A percentile compares a stretch with the other conserved stretches of the same genome.
phyloP scores from a whole-genome alignment of 2,888 invertebrate genomes.

The Apotomis capreana region DNA sequence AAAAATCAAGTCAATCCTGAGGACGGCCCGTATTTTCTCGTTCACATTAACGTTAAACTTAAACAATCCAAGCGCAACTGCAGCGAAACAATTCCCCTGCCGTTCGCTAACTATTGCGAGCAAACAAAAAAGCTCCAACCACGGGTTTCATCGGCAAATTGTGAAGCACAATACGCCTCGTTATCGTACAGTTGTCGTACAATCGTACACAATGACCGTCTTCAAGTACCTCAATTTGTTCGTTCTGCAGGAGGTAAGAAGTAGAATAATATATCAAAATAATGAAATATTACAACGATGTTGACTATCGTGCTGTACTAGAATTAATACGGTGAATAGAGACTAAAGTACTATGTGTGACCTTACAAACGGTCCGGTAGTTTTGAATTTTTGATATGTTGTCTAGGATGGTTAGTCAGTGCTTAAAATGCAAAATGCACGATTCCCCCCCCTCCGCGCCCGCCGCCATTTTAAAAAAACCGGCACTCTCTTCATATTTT shows the following conservation, averaged over 20 bases:
- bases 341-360: too few relatives aligned
- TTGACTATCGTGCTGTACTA: neutral
- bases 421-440: too few relatives aligned
- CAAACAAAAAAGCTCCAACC: constrained; percentile 30
- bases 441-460: too few relatives aligned
- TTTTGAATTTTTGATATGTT: too few relatives aligned
- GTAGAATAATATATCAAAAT: neutral
- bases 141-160: constrained; percentile 27
- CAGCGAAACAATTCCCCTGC: constrained; percentile 5
- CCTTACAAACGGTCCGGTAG: too few relatives aligned
- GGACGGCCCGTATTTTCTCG: too few relatives aligned
- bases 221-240: constrained; percentile 26
- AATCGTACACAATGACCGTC: constrained; percentile 10
- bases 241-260: neutral
- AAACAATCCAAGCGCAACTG: constrained; percentile 18
- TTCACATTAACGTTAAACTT: neutral
- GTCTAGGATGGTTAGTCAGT: too few relatives aligned
- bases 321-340: too few relatives aligned
- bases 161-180: constrained; percentile 37
- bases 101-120: neutral
- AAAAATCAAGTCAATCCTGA: too few relatives aligned
- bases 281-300: neutral
- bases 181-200: constrained; percentile 15
- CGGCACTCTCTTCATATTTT: too few relatives aligned
- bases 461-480: too few relatives aligned